Conservation (phyloP, 2,113 vertebrate genomes). For the Chionis minor region DNA sequence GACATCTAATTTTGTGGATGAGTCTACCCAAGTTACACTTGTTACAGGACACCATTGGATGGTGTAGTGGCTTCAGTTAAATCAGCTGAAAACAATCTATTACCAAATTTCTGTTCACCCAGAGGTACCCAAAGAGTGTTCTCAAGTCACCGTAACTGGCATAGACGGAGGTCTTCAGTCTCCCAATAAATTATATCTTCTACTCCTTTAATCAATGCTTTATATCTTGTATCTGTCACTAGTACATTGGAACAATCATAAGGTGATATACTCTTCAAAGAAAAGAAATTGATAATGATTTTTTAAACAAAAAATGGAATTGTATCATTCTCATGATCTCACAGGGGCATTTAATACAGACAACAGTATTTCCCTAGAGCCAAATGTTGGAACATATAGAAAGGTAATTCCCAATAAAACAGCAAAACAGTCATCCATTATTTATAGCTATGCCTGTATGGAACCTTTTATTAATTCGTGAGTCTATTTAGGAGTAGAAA, state of each 20-base stretch:
- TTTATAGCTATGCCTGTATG: slow-evolving; percentile 68
- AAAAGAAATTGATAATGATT: slow-evolving; percentile 62
- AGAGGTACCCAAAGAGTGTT: not conserved
- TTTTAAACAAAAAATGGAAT: slow-evolving; percentile 37
- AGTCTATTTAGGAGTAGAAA: slow-evolving; percentile 55
- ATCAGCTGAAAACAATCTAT: not conserved
- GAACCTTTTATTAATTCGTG: slow-evolving; percentile 73
- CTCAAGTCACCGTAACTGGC: not conserved
- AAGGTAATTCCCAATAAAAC: slow-evolving; percentile 63
- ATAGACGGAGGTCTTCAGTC: not conserved
- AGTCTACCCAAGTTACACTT: not conserved
- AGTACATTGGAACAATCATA: slow-evolving; percentile 23
- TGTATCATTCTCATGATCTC: slow-evolving; percentile 20
- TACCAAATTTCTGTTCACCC: not conserved
- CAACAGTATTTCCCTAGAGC: slow-evolving; percentile 72
- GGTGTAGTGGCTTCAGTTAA: not conserved
- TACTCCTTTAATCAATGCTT: not conserved
- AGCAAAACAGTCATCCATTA: slow-evolving; percentile 58
- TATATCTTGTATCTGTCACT: not conserved
- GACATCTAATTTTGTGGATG: not conserved
- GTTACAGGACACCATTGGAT: not conserved
- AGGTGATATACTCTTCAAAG: not conserved
- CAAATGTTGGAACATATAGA: slow-evolving; percentile 2
- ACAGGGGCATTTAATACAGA: slow-evolving; percentile 35
- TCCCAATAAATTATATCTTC: not conserved